These are phyloP conservation scores for Heliconius congener DNA, from an alignment of 1,140 invertebrate genomes.

Conservation along the genomic window DNA sequence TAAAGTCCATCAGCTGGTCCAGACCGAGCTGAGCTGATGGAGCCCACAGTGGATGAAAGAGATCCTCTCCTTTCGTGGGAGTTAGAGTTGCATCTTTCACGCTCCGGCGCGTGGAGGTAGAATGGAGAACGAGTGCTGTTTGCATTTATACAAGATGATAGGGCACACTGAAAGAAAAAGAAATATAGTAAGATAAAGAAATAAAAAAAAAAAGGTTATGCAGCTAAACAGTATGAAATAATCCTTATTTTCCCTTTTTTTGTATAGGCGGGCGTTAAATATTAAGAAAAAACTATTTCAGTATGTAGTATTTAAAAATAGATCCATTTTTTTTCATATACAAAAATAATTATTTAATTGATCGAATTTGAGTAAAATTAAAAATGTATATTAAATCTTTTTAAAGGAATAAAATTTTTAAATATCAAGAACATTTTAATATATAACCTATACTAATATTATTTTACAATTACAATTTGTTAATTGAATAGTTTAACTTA, in stretches of 20 bases:
- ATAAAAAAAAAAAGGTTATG: no score
- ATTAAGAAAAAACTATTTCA: no score
- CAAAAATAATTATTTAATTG: no score
- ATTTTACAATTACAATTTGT: neutral
- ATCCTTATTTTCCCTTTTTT: no score
- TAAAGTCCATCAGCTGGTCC: conserved; percentile 89
- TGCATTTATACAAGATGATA: conserved; percentile 80
- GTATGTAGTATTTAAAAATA: no score
- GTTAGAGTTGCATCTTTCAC: conserved; percentile 50
- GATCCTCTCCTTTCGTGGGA: conserved; percentile 60
- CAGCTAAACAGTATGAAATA: no score
- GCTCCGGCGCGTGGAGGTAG: conserved; percentile 86
- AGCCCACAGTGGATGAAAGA: conserved; percentile 58
- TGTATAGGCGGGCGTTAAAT: no score
- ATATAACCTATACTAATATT: no score
- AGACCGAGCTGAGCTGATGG: conserved; percentile 76
- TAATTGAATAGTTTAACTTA: conserved; percentile 46
- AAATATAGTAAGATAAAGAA: neutral
- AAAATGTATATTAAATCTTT: neutral
- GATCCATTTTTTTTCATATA: no score
- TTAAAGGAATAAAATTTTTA: no score
- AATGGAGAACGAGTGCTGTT: conserved; percentile 83
- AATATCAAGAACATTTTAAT: no score
- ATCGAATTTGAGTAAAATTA: no score
- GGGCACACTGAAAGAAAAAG: conserved; percentile 77